These are phyloP conservation scores for Acheta domesticus DNA, from an alignment of 2,888 invertebrate species.

Conservation along the genomic window DNA sequence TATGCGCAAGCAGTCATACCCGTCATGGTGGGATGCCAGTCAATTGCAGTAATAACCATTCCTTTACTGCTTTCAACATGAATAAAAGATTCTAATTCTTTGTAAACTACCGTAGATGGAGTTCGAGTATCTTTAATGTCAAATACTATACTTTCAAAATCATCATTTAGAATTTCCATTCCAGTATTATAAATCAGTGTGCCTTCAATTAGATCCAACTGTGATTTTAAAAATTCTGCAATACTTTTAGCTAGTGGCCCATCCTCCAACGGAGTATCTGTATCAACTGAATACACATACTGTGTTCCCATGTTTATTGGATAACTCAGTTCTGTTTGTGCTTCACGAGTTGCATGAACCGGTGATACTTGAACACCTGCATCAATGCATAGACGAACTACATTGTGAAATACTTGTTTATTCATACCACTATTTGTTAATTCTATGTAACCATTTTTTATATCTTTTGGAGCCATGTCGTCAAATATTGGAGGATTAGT, in stretches of 20 bases:
- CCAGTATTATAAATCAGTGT: neutral
- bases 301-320: neutral
- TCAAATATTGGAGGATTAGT: neutral
- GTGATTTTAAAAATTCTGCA: neutral
- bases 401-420: neutral
- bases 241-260: neutral
- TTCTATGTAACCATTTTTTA: neutral
- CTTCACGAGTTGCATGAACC: neutral
- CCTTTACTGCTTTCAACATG: neutral
- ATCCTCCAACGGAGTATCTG: neutral
- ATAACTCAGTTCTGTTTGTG: neutral
- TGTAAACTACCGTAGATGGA: neutral
- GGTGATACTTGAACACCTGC: neutral
- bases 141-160: neutral
- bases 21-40: neutral
- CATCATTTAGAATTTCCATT: neutral
- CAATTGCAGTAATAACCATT: neutral
- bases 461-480: neutral
- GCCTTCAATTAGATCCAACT: neutral
- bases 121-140: neutral
- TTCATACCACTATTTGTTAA: neutral
- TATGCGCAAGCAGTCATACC: neutral
- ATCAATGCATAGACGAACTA: neutral
- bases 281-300: neutral
- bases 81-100: conserved; percentile 5